Conservation (phyloP, 2,113 vertebrate genomes). For the Fregata magnificens region DNA sequence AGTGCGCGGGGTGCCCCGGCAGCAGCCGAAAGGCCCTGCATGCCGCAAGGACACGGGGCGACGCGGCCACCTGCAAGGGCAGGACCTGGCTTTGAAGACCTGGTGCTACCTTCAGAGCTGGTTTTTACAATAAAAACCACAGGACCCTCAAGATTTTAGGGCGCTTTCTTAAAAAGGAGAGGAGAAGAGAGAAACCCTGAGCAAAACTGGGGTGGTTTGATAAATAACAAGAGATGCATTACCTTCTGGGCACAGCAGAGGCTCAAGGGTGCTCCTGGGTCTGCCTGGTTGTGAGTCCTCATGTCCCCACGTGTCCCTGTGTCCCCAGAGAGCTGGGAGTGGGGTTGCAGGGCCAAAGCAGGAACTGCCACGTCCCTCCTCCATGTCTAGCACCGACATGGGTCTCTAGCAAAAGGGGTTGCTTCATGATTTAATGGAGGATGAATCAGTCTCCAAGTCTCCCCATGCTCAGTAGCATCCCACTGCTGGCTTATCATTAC, state of each 20-base stretch:
- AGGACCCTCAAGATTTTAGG: background rate
- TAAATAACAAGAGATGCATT: background rate
- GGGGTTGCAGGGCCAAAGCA: background rate
- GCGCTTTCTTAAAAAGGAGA: background rate
- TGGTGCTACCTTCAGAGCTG: background rate
- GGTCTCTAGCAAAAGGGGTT: background rate
- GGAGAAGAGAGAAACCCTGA: background rate
- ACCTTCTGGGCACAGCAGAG: background rate
- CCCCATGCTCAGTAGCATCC: background rate
- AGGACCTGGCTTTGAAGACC: background rate
- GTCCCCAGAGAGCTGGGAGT: background rate
- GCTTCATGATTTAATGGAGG: rapidly evolving
- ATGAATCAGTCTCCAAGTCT: rapidly evolving
- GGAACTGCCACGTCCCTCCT: background rate
- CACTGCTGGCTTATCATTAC: background rate
- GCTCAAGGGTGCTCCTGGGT: background rate
- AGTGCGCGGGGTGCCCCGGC: rapidly evolving
- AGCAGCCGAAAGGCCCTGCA: background rate
- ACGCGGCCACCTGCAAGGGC: rapidly evolving
- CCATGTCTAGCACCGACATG: rapidly evolving
- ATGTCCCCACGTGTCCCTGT: no score
- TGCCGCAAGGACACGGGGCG: rapidly evolving
- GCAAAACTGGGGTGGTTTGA: background rate
- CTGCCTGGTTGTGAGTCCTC: background rate
- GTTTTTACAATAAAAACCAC: background rate